Percentiles rank a stretch among this genome's conserved stretches.
phyloP scores from a whole-genome alignment of 2,797 vertebrate genomes.

The Mormyrus hasselquistii region DNA sequence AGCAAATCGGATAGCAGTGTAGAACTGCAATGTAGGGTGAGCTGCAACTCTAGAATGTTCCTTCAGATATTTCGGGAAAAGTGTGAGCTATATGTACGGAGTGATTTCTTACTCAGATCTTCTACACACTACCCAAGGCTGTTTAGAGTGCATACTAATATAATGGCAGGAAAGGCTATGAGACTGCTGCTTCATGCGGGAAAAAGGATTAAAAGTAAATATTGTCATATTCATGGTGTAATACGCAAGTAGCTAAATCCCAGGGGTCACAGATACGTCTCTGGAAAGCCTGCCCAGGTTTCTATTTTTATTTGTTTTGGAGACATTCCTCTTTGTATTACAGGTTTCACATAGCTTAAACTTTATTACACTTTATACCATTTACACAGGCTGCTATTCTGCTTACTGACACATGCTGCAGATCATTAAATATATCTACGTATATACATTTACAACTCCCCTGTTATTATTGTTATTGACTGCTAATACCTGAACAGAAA shows the following conservation, averaged over 20 bases:
- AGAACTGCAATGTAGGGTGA: neutral
- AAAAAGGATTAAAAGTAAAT: conserved; percentile 2
- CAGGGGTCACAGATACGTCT: neutral
- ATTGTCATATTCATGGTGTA: neutral
- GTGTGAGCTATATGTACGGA: neutral
- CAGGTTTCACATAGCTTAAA: neutral
- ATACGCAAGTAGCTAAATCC: neutral
- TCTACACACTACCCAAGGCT: neutral
- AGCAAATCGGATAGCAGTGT: neutral
- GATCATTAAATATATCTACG: neutral
- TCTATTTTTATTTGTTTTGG: neutral
- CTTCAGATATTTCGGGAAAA: neutral
- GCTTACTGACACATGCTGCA: neutral
- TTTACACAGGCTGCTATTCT: neutral
- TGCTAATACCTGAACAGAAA: neutral
- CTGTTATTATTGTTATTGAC: neutral
- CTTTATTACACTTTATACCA: neutral
- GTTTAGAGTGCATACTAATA: neutral
- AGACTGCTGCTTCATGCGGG: neutral
- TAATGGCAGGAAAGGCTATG: neutral
- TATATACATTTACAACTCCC: neutral
- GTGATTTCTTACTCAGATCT: neutral
- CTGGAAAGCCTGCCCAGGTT: neutral
- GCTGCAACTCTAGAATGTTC: neutral
- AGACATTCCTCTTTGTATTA: neutral